Conservation (phyloP, 53 echinoderm and acorn worm species). For the Astropecten irregularis region DNA sequence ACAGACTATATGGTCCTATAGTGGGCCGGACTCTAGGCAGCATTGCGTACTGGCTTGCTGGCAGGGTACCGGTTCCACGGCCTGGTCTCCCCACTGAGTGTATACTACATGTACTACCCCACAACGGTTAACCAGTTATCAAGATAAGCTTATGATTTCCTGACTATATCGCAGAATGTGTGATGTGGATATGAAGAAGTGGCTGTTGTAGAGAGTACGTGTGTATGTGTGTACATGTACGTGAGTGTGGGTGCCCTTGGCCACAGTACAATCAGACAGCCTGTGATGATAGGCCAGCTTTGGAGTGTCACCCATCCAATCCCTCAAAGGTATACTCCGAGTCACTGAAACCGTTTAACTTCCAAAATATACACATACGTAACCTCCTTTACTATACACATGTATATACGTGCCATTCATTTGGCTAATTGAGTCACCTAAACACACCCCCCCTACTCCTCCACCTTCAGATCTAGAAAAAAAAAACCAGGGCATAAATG, state of each 20-base stretch:
- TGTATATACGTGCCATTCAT: slow-evolving; percentile 35
- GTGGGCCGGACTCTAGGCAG: slow-evolving; percentile 23
- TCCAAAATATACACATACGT: slow-evolving; percentile 34
- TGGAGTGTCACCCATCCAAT: slow-evolving; percentile 52
- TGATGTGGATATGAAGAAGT: neutral
- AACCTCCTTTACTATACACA: neutral
- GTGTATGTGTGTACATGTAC: too few relatives aligned
- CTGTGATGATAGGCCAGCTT: slow-evolving; percentile 16
- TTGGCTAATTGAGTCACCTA: slow-evolving; percentile 33
- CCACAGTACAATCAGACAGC: too few relatives aligned
- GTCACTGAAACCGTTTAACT: slow-evolving; percentile 50
- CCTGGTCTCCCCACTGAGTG: neutral
- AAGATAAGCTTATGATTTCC: neutral
- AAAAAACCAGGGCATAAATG: slow-evolving; percentile 53
- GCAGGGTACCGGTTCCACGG: neutral
- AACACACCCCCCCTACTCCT: neutral
- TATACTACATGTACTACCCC: too few relatives aligned
- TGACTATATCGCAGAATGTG: neutral
- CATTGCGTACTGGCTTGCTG: too few relatives aligned
- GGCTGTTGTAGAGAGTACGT: neutral
- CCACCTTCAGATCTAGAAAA: neutral
- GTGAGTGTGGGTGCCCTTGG: too few relatives aligned
- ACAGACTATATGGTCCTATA: neutral
- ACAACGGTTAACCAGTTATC: neutral
- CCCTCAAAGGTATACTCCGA: slow-evolving; percentile 24